Evolutionary conservation across 1,140 invertebrate species (phyloP), one percentile per base, ranked within the genome.

Genomic region (Nomia melanderi): DNA sequence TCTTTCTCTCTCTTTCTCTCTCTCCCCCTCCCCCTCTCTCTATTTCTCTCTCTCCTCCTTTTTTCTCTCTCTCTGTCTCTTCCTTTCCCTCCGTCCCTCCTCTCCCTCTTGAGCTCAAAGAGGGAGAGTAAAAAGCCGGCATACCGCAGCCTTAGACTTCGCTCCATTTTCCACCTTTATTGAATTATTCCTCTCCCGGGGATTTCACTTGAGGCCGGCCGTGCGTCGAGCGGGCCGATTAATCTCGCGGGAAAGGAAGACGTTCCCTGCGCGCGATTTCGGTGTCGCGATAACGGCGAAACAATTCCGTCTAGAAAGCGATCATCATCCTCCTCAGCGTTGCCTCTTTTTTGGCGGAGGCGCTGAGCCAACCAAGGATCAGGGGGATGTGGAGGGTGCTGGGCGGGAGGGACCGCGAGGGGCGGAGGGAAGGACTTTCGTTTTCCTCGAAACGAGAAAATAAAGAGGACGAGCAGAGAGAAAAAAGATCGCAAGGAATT

Each of bases 81-180:
- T 11, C 11, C 36, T 6, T 39, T 11, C 11, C 5, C 6, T 39
- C 36, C 11, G 8, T 39, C 20, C 41, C 4, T 17, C 14, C 41
- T 14, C 14, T 1, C 41, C 14, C 59, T 41, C 59, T 7, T 2
- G 64, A 47, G 65, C 20, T 69, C 67, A 76, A 76, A 70, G 75
- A 71, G 75, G 67, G 75, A 77, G 67, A 77, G 75, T 71, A 70
- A 71, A 76, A 70, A 71, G 75, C 75, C 75, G 75, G 75, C 67
- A 71, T 63, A 76, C 65, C 25, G 20, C 44, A 27, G 33, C 11
- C 47, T 63, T 77, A 60, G n/a, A 70, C n/a, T 70, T 77, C 57
- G 56, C 33, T 69, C 66, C 31, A 71, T 77, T 77, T 77, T 77
- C 33, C 33, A 29, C 27, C 65, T 77, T 62, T 77, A 77, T 71